Evolutionary conservation across 2,888 invertebrate species (phyloP), one percentile per base, ranked within the genome.

Genomic region (Campoplex capitator): DNA sequence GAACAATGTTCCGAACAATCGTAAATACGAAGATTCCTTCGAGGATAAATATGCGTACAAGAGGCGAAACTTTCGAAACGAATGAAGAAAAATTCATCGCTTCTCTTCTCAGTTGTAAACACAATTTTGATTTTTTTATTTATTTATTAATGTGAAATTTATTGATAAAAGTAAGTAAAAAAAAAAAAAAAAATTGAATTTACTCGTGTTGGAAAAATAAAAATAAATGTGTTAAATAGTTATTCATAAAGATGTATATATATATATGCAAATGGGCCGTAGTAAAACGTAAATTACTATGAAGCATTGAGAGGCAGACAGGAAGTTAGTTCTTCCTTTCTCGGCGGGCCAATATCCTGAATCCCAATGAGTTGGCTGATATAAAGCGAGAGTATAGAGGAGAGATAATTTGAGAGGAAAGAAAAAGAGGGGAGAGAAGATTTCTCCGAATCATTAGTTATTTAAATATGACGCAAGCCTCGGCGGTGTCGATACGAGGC

Each of bases 271-370:
- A 74, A 65, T 48, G 48, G 48, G 65, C 51, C 51, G 42, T 68
- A 70, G 78, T 54, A 51, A 67, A 70, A 76, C 79, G 58, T 67
- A 18, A 76, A 74, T 48, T n/a, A 48, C 51, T 75, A 45, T 74
- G 68, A 32, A 73, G 71, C 75, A n/a, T 56, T n/a, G 79, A 76
- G 75, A 81, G 87, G 68, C 85, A 89, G 89, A 89, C 91, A 90
- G 91, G 91, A 91, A 91, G 91, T 88, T 90, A 81, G 90, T 91
- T 91, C 91, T 91, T 92, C 92, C 91, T 91, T 91, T 88, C 91
- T 91, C 91, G 90, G 87, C 92, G 91, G 91, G 91, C 91, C 91
- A 91, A 92, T 93, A 93, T 93, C 93, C 92, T 93, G 93, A 93
- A 93, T 93, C 88, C 90, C 92, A 93, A 93, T 93, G 93, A 93